Conservation (phyloP, 1,140 invertebrate species). For the Brachionus sp. region DNA sequence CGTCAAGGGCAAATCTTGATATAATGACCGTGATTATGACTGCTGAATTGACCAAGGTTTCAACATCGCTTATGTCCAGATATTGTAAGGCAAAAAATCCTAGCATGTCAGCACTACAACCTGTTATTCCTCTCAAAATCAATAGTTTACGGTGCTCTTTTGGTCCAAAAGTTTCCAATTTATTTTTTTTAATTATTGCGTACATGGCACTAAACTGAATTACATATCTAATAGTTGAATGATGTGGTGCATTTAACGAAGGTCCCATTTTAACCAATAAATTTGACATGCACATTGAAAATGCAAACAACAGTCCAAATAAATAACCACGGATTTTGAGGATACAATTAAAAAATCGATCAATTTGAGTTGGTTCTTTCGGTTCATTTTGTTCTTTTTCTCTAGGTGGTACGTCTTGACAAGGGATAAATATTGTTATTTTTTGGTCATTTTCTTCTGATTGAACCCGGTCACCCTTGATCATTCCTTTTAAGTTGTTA, state of each 20-base stretch:
- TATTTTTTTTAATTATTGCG: neutral
- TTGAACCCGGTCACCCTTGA: neutral
- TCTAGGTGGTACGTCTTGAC: neutral
- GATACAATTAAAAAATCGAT: neutral
- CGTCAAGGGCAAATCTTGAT: neutral
- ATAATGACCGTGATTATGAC: constrained; percentile 20
- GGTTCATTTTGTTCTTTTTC: neutral
- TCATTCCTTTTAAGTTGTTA: neutral
- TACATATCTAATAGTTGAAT: constrained; percentile 4
- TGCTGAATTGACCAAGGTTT: constrained; percentile 24
- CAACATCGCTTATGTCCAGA: constrained; percentile 31
- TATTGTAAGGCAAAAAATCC: constrained; percentile 7
- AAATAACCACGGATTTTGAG: neutral
- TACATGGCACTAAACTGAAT: constrained; percentile 20
- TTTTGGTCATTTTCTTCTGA: neutral
- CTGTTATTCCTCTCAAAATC: constrained; percentile 7
- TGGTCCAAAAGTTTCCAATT: constrained; percentile 2
- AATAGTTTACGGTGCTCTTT: neutral
- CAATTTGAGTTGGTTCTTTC: neutral
- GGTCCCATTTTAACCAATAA: constrained; percentile 38
- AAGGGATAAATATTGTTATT: neutral
- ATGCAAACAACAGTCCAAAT: constrained; percentile 11
- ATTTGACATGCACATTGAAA: constrained; percentile 40
- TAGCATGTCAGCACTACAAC: neutral
- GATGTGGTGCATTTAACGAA: constrained; percentile 5